These are phyloP conservation scores for Xiphorhynchus elegans DNA, from an alignment of 2,113 vertebrate genomes.

Conservation along the genomic window DNA sequence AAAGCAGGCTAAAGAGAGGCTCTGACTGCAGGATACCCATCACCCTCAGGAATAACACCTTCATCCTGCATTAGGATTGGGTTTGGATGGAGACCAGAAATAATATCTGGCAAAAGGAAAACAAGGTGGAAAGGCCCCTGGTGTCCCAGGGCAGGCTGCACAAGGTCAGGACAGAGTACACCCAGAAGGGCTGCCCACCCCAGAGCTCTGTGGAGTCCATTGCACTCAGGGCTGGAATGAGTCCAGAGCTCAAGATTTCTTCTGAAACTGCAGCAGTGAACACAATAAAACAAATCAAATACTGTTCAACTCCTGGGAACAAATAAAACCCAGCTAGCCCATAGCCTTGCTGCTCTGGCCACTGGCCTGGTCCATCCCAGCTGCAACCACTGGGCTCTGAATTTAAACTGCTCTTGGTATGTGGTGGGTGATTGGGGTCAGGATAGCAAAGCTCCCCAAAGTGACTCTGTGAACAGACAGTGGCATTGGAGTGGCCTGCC, in stretches of 20 bases:
- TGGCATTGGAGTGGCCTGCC: too few species aligned
- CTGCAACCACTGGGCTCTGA: background rate
- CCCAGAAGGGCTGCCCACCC: background rate
- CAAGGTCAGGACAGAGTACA: background rate
- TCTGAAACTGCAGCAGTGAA: background rate
- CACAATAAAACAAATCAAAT: background rate
- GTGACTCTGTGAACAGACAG: background rate
- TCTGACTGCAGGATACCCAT: background rate
- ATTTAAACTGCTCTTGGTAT: background rate
- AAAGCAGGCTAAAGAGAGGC: background rate
- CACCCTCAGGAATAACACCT: background rate
- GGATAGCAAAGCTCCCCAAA: background rate
- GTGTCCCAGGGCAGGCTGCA: background rate
- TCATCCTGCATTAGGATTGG: background rate
- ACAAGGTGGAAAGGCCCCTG: background rate
- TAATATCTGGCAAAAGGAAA: background rate
- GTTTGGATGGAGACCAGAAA: background rate
- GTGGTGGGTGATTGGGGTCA: background rate
- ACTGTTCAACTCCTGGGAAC: background rate
- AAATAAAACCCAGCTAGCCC: background rate
- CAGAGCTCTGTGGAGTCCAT: background rate
- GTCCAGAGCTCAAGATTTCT: background rate
- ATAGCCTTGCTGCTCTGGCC: background rate
- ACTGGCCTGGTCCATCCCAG: background rate
- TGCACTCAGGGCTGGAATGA: fast-evolving